A percentile compares a stretch with the other conserved stretches of the same genome.
These are phyloP conservation scores for Alligator sinensis DNA, from an alignment of 2,113 vertebrate genomes.

Conservation along the genomic window DNA sequence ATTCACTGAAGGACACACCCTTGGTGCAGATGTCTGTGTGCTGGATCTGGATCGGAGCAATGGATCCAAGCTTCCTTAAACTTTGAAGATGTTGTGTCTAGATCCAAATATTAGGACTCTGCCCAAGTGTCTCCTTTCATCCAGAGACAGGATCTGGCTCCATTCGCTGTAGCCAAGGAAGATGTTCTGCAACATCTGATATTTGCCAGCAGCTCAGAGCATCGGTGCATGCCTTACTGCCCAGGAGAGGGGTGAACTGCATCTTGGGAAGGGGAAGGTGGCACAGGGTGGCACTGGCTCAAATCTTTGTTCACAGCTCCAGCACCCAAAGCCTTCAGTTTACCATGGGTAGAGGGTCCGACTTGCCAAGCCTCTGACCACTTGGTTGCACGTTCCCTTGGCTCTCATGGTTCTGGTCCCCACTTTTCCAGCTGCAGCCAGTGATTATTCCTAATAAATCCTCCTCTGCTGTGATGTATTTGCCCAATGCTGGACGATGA, in stretches of 20 bases:
- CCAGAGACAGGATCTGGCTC: background rate
- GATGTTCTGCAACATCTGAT: no score
- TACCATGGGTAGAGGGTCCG: background rate
- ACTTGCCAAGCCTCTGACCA: background rate
- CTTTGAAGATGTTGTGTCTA: background rate
- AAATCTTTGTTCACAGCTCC: background rate
- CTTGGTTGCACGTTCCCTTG: background rate
- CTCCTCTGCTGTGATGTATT: fast-evolving
- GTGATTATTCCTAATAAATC: background rate
- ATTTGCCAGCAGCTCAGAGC: background rate
- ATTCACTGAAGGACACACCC: background rate
- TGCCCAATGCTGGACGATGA: fast-evolving
- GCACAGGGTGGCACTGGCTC: background rate
- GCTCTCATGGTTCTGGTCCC: background rate
- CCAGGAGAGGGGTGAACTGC: background rate
- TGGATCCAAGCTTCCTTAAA: background rate
- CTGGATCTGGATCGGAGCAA: background rate
- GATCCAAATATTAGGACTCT: background rate
- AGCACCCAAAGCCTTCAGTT: background rate
- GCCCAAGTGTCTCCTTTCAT: background rate
- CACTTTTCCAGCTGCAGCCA: background rate
- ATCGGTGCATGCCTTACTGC: background rate
- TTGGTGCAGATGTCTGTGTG: no score
- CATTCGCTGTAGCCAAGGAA: background rate
- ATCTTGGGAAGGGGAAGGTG: background rate